Conservation (phyloP, 1,140 invertebrate species). For the Fopius arisanus region DNA sequence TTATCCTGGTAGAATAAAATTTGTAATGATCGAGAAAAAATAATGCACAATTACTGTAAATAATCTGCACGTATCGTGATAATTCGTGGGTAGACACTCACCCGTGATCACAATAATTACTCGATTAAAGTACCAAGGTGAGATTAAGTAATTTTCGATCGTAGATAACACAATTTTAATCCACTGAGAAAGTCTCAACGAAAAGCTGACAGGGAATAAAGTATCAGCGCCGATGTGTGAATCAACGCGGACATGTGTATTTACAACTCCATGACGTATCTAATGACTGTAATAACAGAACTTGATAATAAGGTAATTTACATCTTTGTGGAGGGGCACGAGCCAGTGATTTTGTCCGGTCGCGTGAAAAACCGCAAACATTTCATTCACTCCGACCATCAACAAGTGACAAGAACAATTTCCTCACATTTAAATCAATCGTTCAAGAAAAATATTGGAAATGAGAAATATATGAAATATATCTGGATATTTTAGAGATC, state of each 20-base stretch:
- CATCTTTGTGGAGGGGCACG: conserved; percentile 11
- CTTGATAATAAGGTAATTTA: conserved; percentile 29
- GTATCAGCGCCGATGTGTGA: not conserved
- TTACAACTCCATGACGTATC: conserved; percentile 22
- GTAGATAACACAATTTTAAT: not conserved
- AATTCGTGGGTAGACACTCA: not conserved
- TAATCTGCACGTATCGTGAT: not conserved
- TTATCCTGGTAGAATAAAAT: no score
- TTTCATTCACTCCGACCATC: no score
- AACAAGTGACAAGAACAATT: no score
- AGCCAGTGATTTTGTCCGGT: not conserved
- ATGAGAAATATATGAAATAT: no score
- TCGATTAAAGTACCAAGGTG: not conserved
- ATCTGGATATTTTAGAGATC: not conserved
- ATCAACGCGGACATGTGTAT: not conserved
- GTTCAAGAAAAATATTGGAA: no score
- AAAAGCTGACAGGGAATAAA: not conserved
- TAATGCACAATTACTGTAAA: not conserved
- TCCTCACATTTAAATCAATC: no score
- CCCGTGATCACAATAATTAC: not conserved
- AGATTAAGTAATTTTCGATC: not conserved
- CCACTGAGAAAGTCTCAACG: not conserved
- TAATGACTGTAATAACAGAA: conserved; percentile 28
- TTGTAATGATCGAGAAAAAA: not conserved
- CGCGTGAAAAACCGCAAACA: no score